Evolutionary conservation across 2,113 vertebrate genomes (phyloP).

Genomic region (Antechinus stuartii): DNA sequence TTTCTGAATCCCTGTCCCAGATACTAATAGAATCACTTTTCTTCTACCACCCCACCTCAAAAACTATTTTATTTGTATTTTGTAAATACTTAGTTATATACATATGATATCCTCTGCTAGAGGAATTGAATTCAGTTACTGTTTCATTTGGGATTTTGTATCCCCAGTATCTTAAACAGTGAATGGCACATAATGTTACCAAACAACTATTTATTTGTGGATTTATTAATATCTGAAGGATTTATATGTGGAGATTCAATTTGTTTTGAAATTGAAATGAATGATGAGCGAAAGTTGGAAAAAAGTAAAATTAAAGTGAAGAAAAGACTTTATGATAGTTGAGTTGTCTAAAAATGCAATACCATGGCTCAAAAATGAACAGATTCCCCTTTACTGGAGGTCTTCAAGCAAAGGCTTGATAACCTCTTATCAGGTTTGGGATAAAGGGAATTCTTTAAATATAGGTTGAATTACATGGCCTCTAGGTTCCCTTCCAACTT

Average conservation of each 20-base stretch:
- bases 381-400: background rate
- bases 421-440: background rate
- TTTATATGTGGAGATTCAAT: background rate
- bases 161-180: background rate
- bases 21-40: background rate
- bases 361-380: background rate
- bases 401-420: background rate
- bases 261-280: background rate
- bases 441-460: background rate
- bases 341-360: background rate
- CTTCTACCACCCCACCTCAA: no score
- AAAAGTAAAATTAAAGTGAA: background rate
- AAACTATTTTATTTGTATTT: background rate
- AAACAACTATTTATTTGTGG: background rate
- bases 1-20: background rate
- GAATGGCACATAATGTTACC: background rate
- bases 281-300: background rate
- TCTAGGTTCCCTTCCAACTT: background rate
- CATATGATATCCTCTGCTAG: background rate
- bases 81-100: background rate
- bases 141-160: background rate
- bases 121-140: background rate
- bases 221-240: background rate
- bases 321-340: background rate
- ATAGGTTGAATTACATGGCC: background rate